Percentiles rank a stretch among this genome's conserved stretches.
These are phyloP conservation scores for Chloromyia formosa DNA, from an alignment of 2,888 invertebrate species.

Conservation along the genomic window DNA sequence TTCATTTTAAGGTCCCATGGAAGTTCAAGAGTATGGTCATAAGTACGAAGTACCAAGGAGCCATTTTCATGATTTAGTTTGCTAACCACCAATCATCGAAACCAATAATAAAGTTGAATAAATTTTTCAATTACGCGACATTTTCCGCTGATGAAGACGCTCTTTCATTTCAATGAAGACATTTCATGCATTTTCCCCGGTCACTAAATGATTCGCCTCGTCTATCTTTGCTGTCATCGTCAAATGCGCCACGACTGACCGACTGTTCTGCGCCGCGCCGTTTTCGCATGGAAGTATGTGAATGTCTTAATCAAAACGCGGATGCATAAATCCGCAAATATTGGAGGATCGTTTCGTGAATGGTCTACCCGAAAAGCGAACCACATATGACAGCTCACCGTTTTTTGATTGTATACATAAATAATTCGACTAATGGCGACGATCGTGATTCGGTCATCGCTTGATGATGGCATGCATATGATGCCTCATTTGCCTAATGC, in stretches of 20 bases:
- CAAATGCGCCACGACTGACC: background rate
- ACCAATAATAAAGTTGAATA: constrained; percentile 40
- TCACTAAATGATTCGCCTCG: constrained; percentile 21
- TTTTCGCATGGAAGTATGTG: constrained; percentile 10
- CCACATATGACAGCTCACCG: constrained; percentile 44
- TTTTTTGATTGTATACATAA: constrained; percentile 50
- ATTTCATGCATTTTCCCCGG: constrained; percentile 35
- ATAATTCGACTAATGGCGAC: constrained; percentile 47
- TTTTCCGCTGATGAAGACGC: constrained; percentile 41
- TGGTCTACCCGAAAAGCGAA: constrained; percentile 26
- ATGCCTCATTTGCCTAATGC: constrained; percentile 46
- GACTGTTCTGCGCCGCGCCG: background rate
- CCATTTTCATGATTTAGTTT: constrained; percentile 3
- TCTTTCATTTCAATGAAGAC: constrained; percentile 35
- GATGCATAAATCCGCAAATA: constrained; percentile 48
- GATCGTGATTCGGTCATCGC: background rate
- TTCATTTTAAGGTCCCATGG: no score
- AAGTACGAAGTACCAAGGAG: no score
- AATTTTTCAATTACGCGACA: constrained; percentile 48
- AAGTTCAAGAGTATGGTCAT: background rate
- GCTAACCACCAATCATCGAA: constrained; percentile 20
- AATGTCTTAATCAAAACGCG: constrained; percentile 47
- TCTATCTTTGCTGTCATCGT: background rate
- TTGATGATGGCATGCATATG: constrained; percentile 48
- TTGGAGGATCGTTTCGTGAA: constrained; percentile 19